A percentile compares a stretch with the other conserved stretches of the same genome.
Conservation (phyloP, 2,888 invertebrate species). For the Acleris laterana region DNA sequence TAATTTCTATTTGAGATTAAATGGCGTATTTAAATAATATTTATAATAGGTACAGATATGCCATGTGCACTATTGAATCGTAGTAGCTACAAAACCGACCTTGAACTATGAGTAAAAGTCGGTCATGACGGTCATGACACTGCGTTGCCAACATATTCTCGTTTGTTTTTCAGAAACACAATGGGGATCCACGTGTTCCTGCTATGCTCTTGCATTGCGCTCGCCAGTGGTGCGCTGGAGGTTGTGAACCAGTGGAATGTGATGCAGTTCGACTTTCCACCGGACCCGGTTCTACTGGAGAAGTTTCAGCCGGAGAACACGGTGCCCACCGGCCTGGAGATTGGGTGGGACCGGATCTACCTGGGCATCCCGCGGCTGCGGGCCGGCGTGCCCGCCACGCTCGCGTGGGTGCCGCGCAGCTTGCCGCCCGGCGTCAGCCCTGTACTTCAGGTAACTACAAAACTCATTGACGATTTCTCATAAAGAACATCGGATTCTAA, state of each 20-base stretch:
- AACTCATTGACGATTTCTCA: neutral
- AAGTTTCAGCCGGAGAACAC: conserved; percentile 89
- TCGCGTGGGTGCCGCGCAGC: conserved; percentile 87
- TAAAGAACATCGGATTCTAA: too few relatives aligned
- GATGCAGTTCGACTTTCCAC: conserved; percentile 87
- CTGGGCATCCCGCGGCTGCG: conserved; percentile 90
- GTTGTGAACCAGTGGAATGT: conserved; percentile 89
- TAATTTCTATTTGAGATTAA: too few relatives aligned
- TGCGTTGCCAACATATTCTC: conserved; percentile 30
- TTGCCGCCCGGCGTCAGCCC: conserved; percentile 88
- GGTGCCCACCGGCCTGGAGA: conserved; percentile 90
- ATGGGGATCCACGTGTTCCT: conserved; percentile 59
- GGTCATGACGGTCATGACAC: conserved; percentile 53
- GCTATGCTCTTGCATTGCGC: conserved; percentile 61
- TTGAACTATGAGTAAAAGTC: conserved; percentile 46
- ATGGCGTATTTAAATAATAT: conserved; percentile 32
- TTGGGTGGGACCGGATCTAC: conserved; percentile 89
- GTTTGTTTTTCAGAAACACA: conserved; percentile 37
- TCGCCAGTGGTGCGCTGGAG: conserved; percentile 80
- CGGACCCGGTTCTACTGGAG: conserved; percentile 82
- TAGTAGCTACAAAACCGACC: too few relatives aligned
- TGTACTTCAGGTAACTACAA: conserved; percentile 81
- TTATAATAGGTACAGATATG: too few relatives aligned
- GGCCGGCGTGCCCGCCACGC: conserved; percentile 90
- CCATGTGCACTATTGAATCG: too few relatives aligned